Evolutionary conservation across 2,797 vertebrate genomes (phyloP).

Genomic region (Heliangelus exortis): DNA sequence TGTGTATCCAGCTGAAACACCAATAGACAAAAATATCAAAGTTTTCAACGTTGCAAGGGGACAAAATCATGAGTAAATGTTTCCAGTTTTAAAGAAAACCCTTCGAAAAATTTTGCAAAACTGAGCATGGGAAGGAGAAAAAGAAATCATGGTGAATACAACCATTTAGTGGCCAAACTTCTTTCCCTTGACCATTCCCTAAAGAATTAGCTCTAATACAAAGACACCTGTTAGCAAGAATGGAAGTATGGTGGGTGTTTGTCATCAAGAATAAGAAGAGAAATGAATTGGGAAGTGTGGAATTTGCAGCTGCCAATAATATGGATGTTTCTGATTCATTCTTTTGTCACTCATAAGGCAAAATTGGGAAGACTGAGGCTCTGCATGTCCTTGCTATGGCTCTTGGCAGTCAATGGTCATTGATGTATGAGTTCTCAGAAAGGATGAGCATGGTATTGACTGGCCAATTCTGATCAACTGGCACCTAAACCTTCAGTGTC

Average conservation of each 20-base stretch:
- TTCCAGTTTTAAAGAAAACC: neutral
- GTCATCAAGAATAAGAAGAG: neutral
- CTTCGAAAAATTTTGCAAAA: neutral
- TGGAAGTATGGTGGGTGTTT: neutral
- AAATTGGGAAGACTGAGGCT: neutral
- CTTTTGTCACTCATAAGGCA: neutral
- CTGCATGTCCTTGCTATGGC: neutral
- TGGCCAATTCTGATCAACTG: neutral
- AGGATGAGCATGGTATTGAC: neutral
- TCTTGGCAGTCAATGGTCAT: neutral
- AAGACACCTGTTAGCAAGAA: neutral
- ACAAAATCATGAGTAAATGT: neutral
- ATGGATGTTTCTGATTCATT: neutral
- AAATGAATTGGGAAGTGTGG: neutral
- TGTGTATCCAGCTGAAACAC: neutral
- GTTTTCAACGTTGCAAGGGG: neutral
- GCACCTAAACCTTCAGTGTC: neutral
- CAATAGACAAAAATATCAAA: neutral
- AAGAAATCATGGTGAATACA: neutral
- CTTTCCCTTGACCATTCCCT: neutral
- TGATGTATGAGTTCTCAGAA: neutral
- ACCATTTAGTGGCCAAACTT: neutral
- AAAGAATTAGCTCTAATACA: neutral
- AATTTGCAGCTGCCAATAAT: neutral
- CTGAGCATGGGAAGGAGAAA: neutral